Base-by-base conservation (phyloP, 2,888 invertebrate species). In the Phyto melanocephala region DNA sequence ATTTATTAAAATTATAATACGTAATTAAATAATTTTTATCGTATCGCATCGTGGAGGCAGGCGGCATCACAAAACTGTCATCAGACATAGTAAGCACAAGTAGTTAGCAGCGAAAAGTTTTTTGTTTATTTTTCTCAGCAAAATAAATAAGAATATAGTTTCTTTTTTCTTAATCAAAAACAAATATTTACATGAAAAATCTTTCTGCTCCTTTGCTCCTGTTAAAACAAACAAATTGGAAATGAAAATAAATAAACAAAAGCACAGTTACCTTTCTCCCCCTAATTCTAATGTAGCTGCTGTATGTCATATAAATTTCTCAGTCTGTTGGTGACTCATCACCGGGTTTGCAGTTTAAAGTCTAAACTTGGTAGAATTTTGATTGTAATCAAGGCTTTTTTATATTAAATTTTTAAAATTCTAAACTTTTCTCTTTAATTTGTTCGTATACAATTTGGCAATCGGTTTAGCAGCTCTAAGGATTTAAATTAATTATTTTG, bases 121-220 rank as follows among this genome's bases (percentile, higher is more conserved):
- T 47, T 8, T 50, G 13, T 37, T 50, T 35, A 24, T 68, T 52
- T 52, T n/a, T n/a, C 7, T 6, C 2, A 54, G 42, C 11, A 54
- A 63, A 45, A 45, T 33, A 45, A 74, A 63, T 45, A 42, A 15
- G 28, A 17, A 24, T 22, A 1, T 11, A 37, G 28, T 33, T 10
- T 22, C 24, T 11, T 2, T 35, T 20, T 45, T 72, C 28, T 62
- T 11, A 72, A 54, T 62, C 10, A 62, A 40, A 62, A 20, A 6
- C 11, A 62, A 62, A 62, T 60, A 71, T 56, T 50, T 50, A 40
- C 28, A 24, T 33, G 3, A 54, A 33, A 70, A 45, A 60, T 24
- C 13, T 50, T 15, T 37, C 1, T 4, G 2, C 13, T 24, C 6
- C 24, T n/a, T 1, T 13, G 1, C 24, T 3, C n/a, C 24, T n/a